These are phyloP conservation scores for Echinometra lucunter DNA, from an alignment of 53 echinoderm and acorn worm genomes.

Conservation along the genomic window DNA sequence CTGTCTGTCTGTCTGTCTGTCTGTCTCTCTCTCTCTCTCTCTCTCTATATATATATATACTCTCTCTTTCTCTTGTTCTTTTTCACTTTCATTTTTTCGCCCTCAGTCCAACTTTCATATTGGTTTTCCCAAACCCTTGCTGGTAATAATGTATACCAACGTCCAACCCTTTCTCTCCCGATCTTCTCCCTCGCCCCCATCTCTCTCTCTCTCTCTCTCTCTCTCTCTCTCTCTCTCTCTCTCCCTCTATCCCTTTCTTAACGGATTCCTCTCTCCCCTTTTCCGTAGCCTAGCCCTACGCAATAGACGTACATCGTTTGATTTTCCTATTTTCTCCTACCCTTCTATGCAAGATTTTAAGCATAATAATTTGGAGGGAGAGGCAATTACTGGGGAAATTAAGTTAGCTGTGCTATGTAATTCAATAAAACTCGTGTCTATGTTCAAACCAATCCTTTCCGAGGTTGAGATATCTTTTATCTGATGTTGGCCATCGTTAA, in stretches of 20 bases:
- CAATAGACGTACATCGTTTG: too few species aligned
- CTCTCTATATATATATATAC: too few species aligned
- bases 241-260: neutral
- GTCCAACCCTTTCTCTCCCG: too few species aligned
- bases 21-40: neutral
- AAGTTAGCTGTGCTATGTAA: constrained; percentile 20
- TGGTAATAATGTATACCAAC: too few species aligned
- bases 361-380: neutral
- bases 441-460: neutral
- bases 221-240: neutral
- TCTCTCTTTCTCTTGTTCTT: neutral
- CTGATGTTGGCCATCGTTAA: neutral
- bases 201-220: neutral
- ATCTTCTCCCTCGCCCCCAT: too few species aligned
- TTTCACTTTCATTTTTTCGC: too few species aligned
- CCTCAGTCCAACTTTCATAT: too few species aligned
- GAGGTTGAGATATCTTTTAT: neutral
- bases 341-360: neutral
- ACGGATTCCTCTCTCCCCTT: neutral
- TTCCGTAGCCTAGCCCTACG: neutral
- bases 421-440: constrained; percentile 22
- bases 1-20: neutral
- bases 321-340: neutral
- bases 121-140: too few species aligned
- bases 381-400: constrained; percentile 4